A percentile compares a stretch with the other conserved stretches of the same genome.
Conservation (phyloP, 37 sponge, comb jelly and placozoan species). For the Aplysina aerophoba region DNA sequence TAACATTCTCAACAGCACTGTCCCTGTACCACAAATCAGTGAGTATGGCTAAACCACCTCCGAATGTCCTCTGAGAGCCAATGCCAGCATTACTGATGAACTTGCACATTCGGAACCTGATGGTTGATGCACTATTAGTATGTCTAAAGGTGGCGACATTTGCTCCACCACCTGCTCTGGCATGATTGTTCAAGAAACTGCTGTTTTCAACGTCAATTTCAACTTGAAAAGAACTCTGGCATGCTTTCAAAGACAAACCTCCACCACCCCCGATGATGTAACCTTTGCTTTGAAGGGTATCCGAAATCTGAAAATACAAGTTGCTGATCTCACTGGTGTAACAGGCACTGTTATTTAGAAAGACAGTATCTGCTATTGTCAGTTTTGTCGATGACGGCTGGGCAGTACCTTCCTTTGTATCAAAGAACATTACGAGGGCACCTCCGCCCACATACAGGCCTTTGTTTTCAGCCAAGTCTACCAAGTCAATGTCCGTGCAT, state of each 20-base stretch:
- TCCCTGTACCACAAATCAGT: conserved; percentile 3
- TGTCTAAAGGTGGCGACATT: neutral
- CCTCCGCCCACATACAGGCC: too few species aligned
- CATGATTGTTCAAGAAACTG: conserved; percentile 53
- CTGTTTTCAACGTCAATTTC: conserved; percentile 26
- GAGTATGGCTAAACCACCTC: neutral
- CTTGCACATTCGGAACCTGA: conserved; percentile 36
- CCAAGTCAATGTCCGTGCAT: too few species aligned
- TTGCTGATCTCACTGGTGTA: neutral
- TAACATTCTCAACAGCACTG: neutral
- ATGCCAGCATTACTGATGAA: conserved; percentile 30
- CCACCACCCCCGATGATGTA: conserved; percentile 58
- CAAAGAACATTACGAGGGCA: too few species aligned
- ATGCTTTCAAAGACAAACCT: conserved; percentile 44
- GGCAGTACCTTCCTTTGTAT: too few species aligned
- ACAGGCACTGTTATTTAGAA: neutral
- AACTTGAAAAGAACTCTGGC: conserved; percentile 36
- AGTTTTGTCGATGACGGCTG: too few species aligned
- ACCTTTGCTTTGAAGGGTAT: neutral
- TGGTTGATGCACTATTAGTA: neutral
- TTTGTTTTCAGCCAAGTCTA: too few species aligned
- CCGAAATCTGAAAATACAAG: neutral
- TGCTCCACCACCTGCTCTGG: conserved; percentile 43
- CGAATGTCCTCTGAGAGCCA: neutral
- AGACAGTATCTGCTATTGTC: too few species aligned